These are phyloP conservation scores for Thalassaphorura encarpata DNA, from an alignment of 1,140 invertebrate genomes.

Conservation along the genomic window DNA sequence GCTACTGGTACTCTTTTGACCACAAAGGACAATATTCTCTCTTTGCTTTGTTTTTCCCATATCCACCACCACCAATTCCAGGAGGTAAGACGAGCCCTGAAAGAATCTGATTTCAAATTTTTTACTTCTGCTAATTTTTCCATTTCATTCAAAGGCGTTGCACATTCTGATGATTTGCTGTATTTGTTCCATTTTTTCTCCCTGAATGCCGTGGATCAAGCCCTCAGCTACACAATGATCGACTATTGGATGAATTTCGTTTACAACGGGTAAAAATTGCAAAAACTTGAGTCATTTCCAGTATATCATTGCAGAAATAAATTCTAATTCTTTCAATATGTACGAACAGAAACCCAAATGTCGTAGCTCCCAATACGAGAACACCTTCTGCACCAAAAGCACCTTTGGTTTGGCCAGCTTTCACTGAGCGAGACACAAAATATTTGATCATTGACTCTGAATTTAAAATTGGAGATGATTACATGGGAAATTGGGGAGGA, in stretches of 20 bases:
- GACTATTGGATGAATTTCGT: slow-evolving; percentile 31
- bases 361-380: too few species aligned
- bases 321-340: not conserved
- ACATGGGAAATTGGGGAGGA: not conserved
- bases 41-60: slow-evolving; percentile 3
- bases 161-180: slow-evolving; percentile 29
- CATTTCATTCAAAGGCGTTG: slow-evolving; percentile 21
- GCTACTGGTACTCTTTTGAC: slow-evolving; percentile 28
- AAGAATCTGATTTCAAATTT: not conserved
- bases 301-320: not conserved
- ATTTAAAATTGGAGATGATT: not conserved
- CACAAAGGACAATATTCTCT: slow-evolving; percentile 9
- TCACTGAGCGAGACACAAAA: not conserved
- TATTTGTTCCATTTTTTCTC: slow-evolving; percentile 27
- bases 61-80: not conserved
- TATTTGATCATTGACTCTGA: not conserved
- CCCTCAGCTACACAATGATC: slow-evolving; percentile 18
- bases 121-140: not conserved
- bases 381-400: too few species aligned
- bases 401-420: not conserved
- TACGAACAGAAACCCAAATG: too few species aligned
- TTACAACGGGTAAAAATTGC: slow-evolving; percentile 20
- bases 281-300: not conserved
- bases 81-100: not conserved
- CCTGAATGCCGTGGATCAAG: slow-evolving; percentile 17